These are phyloP conservation scores for Mastomys coucha DNA, from an alignment of 2,113 vertebrate species.

Conservation along the genomic window DNA sequence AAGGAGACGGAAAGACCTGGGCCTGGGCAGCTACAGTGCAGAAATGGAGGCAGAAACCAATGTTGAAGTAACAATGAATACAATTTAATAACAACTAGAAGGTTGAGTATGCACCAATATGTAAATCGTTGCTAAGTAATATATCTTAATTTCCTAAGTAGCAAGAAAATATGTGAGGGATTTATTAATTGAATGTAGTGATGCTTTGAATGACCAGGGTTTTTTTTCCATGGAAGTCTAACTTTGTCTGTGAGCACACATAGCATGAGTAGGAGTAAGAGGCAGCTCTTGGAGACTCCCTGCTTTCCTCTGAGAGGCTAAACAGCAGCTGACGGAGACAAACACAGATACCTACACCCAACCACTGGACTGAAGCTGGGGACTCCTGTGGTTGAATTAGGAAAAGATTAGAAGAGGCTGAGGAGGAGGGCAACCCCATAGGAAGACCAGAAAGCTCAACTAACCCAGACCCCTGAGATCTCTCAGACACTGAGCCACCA, in stretches of 20 bases:
- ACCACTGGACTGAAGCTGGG: too few species aligned
- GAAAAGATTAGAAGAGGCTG: too few species aligned
- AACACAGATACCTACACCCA: too few species aligned
- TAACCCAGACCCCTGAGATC: too few species aligned
- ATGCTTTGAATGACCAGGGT: not conserved
- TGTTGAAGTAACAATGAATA: not conserved
- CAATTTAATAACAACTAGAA: not conserved
- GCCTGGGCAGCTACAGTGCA: not conserved
- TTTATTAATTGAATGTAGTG: not conserved
- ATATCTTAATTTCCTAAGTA: not conserved
- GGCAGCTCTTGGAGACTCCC: too few species aligned
- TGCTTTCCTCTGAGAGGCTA: too few species aligned
- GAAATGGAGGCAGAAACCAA: not conserved
- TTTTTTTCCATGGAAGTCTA: constrained; percentile 10
- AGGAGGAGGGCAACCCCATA: too few species aligned
- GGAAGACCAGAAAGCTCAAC: too few species aligned
- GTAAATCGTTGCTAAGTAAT: constrained; percentile 14
- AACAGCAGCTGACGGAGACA: too few species aligned
- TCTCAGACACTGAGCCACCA: too few species aligned
- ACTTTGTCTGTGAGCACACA: not conserved
- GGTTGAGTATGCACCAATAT: not conserved
- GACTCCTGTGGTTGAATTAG: too few species aligned
- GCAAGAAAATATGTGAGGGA: not conserved
- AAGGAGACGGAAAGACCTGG: not conserved
- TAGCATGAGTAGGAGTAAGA: too few species aligned